Evolutionary conservation across 1,140 invertebrate species (phyloP).

Genomic region (Muscidifurax raptorellus): DNA sequence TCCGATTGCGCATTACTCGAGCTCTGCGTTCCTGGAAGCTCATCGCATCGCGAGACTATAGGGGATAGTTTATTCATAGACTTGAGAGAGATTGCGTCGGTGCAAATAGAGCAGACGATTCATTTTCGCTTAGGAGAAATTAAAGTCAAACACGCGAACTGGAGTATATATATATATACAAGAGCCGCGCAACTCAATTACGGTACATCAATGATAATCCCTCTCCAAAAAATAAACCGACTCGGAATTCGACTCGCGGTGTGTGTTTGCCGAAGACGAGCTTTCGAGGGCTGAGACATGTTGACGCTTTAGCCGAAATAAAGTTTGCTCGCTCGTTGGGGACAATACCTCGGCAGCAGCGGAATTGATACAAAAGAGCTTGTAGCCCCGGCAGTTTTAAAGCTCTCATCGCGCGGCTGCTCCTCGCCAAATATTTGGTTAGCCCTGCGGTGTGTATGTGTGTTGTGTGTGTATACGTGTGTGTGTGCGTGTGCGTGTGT

Average conservation of each 20-base stretch:
- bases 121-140: not conserved
- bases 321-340: constrained; percentile 23
- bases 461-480: no score
- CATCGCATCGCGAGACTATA: not conserved
- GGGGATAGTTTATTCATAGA: constrained; percentile 22
- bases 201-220: constrained; percentile 17
- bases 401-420: constrained; percentile 61
- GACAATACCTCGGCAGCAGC: not conserved
- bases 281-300: constrained; percentile 41
- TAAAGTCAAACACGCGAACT: not conserved
- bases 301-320: constrained; percentile 49
- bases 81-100: not conserved
- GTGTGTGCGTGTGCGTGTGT: no score
- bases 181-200: constrained; percentile 25
- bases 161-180: no score
- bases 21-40: not conserved
- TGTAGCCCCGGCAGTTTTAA: constrained; percentile 55
- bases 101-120: no score
- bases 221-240: not conserved
- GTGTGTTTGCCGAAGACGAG: constrained; percentile 29
- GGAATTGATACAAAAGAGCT: constrained; percentile 59
- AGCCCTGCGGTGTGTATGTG: constrained; percentile 65
- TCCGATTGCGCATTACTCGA: constrained; percentile 34
- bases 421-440: constrained; percentile 73
- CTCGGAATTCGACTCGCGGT: constrained; percentile 5